These are phyloP conservation scores for Agonopterix arenella DNA, from an alignment of 2,888 invertebrate genomes.

Conservation along the genomic window DNA sequence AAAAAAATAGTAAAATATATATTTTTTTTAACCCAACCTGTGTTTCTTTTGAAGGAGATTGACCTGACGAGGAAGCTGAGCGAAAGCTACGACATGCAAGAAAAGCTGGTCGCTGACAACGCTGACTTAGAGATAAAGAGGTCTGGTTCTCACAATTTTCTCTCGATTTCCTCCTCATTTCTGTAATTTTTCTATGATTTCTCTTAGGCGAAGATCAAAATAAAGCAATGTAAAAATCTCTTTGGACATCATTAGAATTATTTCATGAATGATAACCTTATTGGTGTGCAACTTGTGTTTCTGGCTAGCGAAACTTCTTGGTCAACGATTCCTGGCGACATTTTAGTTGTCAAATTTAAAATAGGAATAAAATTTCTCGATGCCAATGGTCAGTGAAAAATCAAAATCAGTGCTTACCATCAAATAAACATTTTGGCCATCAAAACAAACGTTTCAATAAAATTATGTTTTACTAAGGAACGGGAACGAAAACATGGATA, in stretches of 20 bases:
- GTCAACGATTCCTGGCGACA: background rate
- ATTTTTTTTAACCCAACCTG: constrained; percentile 15
- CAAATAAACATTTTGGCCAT: background rate
- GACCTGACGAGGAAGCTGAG: constrained; percentile 75
- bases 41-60: constrained; percentile 52
- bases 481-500: constrained; percentile 28
- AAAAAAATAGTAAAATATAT: constrained; percentile 26
- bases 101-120: constrained; percentile 81
- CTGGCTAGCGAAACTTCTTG: too few species aligned
- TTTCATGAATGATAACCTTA: too few species aligned
- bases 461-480: constrained; percentile 17
- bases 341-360: constrained; percentile 2
- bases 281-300: too few species aligned
- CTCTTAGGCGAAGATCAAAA: too few species aligned
- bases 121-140: constrained; percentile 81
- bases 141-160: constrained; percentile 34
- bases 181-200: background rate
- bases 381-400: background rate
- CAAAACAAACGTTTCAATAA: background rate
- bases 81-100: constrained; percentile 82
- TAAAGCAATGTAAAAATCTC: background rate
- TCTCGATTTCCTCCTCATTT: background rate
- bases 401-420: background rate
- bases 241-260: background rate
- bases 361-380: background rate